Evolutionary conservation across 1,140 invertebrate genomes (phyloP), one percentile per base, ranked within the genome.

Genomic region (Saccostrea cuccullata): DNA sequence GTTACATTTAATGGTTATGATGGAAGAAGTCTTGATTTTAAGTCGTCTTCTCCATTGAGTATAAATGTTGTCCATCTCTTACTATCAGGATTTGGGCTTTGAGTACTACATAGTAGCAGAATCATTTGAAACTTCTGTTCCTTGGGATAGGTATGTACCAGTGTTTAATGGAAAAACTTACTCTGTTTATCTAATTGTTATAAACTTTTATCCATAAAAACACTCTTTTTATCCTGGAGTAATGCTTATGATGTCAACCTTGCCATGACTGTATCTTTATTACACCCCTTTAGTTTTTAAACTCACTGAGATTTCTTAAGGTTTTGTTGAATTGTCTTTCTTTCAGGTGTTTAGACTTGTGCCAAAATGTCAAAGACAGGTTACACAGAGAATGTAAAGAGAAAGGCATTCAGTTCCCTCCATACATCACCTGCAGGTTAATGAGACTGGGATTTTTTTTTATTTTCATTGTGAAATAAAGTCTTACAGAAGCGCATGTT

Each of bases 61-160:
- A 3, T 9, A 3, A 20, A 64, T 20, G 20, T 6, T 5, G n/a
- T 12, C 70, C 15, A 89, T 86, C 55, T 30, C 90, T 85, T 87
- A 13, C 56, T 91, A 95, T 20, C 94, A 98, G 97, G 99, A 99
- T 95, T 95, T 99, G 70, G 98, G 97, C 0, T 96, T 99, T 83
- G 97, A 99, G 58, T 98, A 97, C 93, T 96, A 97, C 87, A 96
- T 99, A 67, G 96, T 99, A 13, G 97, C 98, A 0, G 99, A 99
- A 95, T 99, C 98, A 0, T 99, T 99, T 95, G 99, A 99, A 95
- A 99, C 99, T 0, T 99, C 98, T 0, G 98, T 99, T 23, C 97
- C 98, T 3, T 99, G 99, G 98, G 98, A 98, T 89, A 95, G 95
- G 95, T 95, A n/a, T n/a, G n/a, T n/a, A n/a, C n/a, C n/a, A n/a